Evolutionary conservation across 2,113 vertebrate genomes (phyloP).

Genomic region (Ammodytes marinus): DNA sequence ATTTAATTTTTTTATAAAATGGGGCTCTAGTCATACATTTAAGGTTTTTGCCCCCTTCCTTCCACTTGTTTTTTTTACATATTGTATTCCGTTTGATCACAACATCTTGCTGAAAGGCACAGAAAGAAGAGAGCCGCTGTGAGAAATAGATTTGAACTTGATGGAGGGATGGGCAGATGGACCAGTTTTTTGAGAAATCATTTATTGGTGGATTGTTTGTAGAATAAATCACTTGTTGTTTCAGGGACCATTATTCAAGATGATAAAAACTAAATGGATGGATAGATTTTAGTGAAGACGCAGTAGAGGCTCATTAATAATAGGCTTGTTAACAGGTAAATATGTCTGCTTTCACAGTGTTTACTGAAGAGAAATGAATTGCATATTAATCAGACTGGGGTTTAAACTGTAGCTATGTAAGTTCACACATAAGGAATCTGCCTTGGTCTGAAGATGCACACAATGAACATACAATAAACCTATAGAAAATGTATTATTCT

Average conservation of each 20-base stretch:
- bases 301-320: not conserved
- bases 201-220: constrained; percentile 3
- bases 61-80: constrained; percentile 38
- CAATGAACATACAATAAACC: too few species aligned
- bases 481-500: too few species aligned
- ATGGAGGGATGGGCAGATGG: constrained; percentile 38
- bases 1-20: constrained; percentile 14
- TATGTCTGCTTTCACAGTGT: not conserved
- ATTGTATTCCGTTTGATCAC: constrained; percentile 58
- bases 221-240: not conserved
- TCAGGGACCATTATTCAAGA: not conserved
- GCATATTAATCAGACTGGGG: not conserved
- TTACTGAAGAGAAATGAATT: not conserved
- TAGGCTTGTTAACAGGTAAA: not conserved
- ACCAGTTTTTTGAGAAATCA: constrained; percentile 1
- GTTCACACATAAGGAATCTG: too few species aligned
- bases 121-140: constrained; percentile 29
- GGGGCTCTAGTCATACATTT: constrained; percentile 29
- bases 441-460: too few species aligned
- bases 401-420: too few species aligned
- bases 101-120: constrained; percentile 22
- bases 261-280: not conserved
- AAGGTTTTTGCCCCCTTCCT: not conserved
- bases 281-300: not conserved
- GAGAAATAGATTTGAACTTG: constrained; percentile 28